These are phyloP conservation scores for Achatina immaculata DNA, from an alignment of 1,140 invertebrate species.

Conservation along the genomic window DNA sequence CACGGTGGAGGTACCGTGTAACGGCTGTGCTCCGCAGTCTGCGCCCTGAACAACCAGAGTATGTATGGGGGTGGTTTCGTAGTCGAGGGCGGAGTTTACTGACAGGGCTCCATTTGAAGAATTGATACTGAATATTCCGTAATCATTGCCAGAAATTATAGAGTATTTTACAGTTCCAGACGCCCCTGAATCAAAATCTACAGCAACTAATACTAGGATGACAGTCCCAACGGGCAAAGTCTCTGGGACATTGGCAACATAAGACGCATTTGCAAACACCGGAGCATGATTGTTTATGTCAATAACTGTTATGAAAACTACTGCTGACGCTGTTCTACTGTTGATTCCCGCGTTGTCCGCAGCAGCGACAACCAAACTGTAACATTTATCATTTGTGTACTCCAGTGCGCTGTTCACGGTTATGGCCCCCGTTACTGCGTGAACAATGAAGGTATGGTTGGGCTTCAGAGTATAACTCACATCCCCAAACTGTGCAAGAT, in stretches of 20 bases:
- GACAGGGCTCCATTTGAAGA: conserved; percentile 25
- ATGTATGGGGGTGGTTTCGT: neutral
- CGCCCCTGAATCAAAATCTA: conserved; percentile 83
- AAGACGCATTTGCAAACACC: conserved; percentile 48
- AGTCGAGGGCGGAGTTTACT: conserved; percentile 16
- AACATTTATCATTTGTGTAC: neutral
- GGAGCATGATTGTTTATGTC: conserved; percentile 55
- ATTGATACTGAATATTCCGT: conserved; percentile 7
- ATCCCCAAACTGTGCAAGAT: conserved; percentile 11
- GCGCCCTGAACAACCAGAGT: neutral
- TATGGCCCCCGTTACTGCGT: neutral
- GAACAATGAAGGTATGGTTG: neutral
- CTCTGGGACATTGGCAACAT: conserved; percentile 76
- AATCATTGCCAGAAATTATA: conserved; percentile 26
- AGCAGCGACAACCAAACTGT: neutral
- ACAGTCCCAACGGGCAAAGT: conserved; percentile 79
- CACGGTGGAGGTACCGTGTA: conserved; percentile 23
- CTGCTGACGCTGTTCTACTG: neutral
- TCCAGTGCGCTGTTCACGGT: neutral
- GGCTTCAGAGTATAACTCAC: conserved; percentile 8
- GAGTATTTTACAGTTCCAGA: conserved; percentile 8
- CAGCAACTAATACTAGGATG: conserved; percentile 84
- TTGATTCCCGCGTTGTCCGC: conserved; percentile 8
- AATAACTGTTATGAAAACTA: conserved; percentile 31
- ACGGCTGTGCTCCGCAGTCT: conserved; percentile 13